Evolutionary conservation across 2,113 vertebrate genomes (phyloP), one percentile per base, ranked within the genome.

Genomic region (Marmota monax): DNA sequence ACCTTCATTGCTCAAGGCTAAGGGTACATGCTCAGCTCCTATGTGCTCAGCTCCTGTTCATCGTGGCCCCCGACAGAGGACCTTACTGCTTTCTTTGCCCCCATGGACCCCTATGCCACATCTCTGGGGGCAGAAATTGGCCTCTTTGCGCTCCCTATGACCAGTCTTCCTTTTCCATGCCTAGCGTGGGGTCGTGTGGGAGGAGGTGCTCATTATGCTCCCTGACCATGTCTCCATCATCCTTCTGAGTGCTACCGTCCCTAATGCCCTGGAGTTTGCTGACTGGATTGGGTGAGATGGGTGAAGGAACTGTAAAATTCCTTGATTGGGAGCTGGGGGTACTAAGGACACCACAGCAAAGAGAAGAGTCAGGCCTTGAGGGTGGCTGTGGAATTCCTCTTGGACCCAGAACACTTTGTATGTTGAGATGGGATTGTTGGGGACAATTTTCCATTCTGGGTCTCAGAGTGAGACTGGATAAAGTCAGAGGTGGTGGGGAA

Each of bases 131-230:
- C 51, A 56, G 58, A 58, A 45, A 69, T 56, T 12, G 42, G 84
- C 27, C 32, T 65, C n/a, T n/a, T 63, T 10, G 85, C n/a, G 51
- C 48, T 17, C 42, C 39, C 48, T 0, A 1, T 74, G 32, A 94
- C 80, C 25, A 37, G 20, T 16, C 25, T 58, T 23, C 65, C 42
- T 34, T 88, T n/a, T 90, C 63, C 80, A 77, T 89, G 39, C 65
- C 70, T 97, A 99, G 99, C 99, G 99, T 17, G 99, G 99, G 1
- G 99, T 99, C 5, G 99, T 99, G 45, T 99, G 99, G 99, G 99
- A 99, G 97, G 99, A 99, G 94, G 99, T 99, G 73, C 98, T 99
- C 58, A 99, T 99, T 92, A 99, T 99, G 99, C 98, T 99, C 3
- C 99, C 99, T 0, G 99, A 99, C 76, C 99, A 99, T 4, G 99